Conservation (phyloP, 1,140 invertebrate species). For the Galleria mellonella region DNA sequence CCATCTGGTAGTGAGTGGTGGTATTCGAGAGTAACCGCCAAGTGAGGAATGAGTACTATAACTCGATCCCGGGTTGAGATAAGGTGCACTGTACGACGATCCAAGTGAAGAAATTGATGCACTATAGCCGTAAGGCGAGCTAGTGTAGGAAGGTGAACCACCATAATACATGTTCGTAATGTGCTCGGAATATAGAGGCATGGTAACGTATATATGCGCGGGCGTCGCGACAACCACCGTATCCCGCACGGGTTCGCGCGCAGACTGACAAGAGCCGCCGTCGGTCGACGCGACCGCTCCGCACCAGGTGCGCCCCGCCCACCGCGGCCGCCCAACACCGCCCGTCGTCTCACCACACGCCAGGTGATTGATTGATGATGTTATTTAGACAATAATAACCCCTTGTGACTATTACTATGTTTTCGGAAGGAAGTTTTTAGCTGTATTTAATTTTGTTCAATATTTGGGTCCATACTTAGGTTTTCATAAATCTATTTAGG, state of each 20-base stretch:
- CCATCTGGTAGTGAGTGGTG: constrained; percentile 48
- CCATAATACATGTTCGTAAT: constrained; percentile 75
- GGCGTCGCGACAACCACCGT: constrained; percentile 23
- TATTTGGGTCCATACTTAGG: too few species aligned
- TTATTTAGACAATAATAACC: constrained; percentile 44
- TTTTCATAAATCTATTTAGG: too few species aligned
- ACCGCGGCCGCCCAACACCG: constrained; percentile 28
- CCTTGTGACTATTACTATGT: constrained; percentile 22
- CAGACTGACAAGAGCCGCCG: constrained; percentile 30
- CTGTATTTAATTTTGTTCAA: background rate
- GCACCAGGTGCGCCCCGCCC: constrained; percentile 46
- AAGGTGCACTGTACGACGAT: constrained; percentile 65
- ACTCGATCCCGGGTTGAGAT: constrained; percentile 66
- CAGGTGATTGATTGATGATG: constrained; percentile 65
- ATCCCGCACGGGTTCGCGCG: constrained; percentile 29
- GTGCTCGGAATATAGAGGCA: constrained; percentile 77
- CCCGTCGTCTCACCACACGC: constrained; percentile 13
- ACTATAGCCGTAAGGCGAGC: constrained; percentile 46
- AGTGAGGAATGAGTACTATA: constrained; percentile 77
- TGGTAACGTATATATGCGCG: constrained; percentile 30
- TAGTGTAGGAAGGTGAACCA: constrained; percentile 51
- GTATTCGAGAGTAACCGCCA: constrained; percentile 49
- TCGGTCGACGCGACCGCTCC: constrained; percentile 7
- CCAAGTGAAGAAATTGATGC: constrained; percentile 46
- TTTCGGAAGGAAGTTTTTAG: constrained; percentile 27